Conservation (phyloP, 2,113 vertebrate species). For the Copsychus sechellarum region DNA sequence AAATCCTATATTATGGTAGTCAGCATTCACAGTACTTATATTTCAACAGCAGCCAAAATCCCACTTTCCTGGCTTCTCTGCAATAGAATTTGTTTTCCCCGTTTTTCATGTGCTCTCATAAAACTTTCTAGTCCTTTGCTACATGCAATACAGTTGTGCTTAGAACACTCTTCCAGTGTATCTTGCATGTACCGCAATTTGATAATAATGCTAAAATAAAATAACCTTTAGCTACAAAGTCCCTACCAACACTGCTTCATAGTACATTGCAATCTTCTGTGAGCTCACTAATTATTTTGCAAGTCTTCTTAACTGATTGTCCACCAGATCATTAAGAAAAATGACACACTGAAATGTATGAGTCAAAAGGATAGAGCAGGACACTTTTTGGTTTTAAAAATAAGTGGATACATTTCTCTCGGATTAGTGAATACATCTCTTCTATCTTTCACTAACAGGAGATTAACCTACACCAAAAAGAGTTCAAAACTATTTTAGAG, state of each 20-base stretch:
- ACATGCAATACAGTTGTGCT: neutral
- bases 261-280: neutral
- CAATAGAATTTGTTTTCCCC: constrained; percentile 37
- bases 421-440: neutral
- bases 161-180: neutral
- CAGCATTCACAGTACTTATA: constrained; percentile 69
- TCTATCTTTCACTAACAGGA: neutral
- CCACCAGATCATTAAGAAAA: neutral
- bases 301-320: neutral
- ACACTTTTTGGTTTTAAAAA: neutral
- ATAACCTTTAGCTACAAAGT: neutral
- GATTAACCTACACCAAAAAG: neutral
- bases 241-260: neutral
- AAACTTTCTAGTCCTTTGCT: constrained; percentile 58
- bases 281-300: neutral
- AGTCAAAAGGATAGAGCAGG: neutral
- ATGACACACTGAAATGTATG: neutral
- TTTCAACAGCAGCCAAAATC: constrained; percentile 67
- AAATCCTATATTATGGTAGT: constrained; percentile 68
- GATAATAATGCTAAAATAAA: neutral
- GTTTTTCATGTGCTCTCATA: constrained; percentile 32
- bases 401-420: neutral
- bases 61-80: constrained; percentile 35
- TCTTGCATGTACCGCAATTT: neutral
- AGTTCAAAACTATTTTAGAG: neutral